Conservation (phyloP, 2,113 vertebrate species). For the Toxotes jaculatrix region DNA sequence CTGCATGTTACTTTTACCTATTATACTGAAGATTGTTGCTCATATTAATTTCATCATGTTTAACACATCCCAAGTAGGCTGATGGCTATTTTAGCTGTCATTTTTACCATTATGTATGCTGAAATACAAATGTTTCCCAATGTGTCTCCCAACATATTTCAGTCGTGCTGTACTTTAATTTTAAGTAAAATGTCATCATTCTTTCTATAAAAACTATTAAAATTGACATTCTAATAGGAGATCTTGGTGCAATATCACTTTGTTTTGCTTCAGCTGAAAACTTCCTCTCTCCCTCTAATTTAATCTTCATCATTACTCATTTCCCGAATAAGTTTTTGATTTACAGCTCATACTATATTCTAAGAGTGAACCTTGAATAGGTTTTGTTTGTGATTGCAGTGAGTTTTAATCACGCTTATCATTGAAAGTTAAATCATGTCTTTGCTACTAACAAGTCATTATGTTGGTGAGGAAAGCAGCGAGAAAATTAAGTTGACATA, state of each 20-base stretch:
- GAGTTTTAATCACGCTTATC: conserved; percentile 27
- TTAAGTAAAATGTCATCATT: background rate
- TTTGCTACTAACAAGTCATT: conserved; percentile 27
- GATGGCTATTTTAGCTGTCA: conserved; percentile 1
- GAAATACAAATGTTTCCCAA: background rate
- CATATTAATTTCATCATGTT: conserved; percentile 1
- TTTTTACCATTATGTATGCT: background rate
- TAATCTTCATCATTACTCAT: conserved; percentile 13
- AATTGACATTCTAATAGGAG: conserved; percentile 15
- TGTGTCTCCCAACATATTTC: background rate
- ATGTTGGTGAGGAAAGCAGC: conserved; percentile 16
- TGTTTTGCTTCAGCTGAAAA: conserved; percentile 4
- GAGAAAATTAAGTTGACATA: conserved; percentile 26
- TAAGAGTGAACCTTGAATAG: background rate
- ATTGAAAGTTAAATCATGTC: conserved; percentile 4
- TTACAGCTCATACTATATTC: conserved; percentile 11
- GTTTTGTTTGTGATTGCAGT: conserved; percentile 21
- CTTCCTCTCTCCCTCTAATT: background rate
- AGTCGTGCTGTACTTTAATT: background rate
- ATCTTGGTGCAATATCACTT: background rate
- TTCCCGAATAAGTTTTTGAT: background rate
- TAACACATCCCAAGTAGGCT: background rate
- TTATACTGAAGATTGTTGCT: background rate
- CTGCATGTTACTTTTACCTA: background rate
- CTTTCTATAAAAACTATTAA: background rate